phyloP scores from a whole-genome alignment of 2,888 invertebrate species.

The Cordilura impudica region DNA sequence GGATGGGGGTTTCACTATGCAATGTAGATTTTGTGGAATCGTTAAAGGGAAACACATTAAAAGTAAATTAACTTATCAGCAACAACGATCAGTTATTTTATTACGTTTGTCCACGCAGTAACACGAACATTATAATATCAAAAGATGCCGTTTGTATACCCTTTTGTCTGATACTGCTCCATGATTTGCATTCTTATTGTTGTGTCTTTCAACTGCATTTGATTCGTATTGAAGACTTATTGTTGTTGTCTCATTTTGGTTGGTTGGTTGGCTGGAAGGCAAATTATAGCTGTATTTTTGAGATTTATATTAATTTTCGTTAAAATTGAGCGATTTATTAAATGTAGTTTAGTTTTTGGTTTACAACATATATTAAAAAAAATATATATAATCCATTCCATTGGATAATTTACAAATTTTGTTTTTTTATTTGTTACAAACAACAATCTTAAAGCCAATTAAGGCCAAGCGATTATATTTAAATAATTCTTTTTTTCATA shows the following conservation, averaged over 20 bases:
- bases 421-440: no score
- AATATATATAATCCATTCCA: no score
- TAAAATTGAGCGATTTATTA: slow-evolving; percentile 50
- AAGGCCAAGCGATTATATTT: no score
- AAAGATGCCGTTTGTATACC: slow-evolving; percentile 72
- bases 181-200: slow-evolving; percentile 28
- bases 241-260: slow-evolving; percentile 15
- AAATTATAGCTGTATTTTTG: slow-evolving; percentile 51
- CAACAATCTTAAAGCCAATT: no score
- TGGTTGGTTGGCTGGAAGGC: neutral
- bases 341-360: neutral
- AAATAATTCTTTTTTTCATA: no score
- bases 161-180: slow-evolving; percentile 1
- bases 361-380: no score
- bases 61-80: slow-evolving; percentile 79
- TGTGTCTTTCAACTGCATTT: neutral
- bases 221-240: neutral
- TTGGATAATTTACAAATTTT: no score
- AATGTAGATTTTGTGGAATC: slow-evolving; percentile 39
- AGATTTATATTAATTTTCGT: slow-evolving; percentile 56
- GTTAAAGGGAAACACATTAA: slow-evolving; percentile 75
- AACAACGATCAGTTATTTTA: slow-evolving; percentile 78
- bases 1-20: slow-evolving; percentile 6
- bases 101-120: slow-evolving; percentile 78
- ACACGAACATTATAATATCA: slow-evolving; percentile 78